Base-by-base conservation (phyloP, 64 coral and sea anemone species). In the Pocillopora damicornis region DNA sequence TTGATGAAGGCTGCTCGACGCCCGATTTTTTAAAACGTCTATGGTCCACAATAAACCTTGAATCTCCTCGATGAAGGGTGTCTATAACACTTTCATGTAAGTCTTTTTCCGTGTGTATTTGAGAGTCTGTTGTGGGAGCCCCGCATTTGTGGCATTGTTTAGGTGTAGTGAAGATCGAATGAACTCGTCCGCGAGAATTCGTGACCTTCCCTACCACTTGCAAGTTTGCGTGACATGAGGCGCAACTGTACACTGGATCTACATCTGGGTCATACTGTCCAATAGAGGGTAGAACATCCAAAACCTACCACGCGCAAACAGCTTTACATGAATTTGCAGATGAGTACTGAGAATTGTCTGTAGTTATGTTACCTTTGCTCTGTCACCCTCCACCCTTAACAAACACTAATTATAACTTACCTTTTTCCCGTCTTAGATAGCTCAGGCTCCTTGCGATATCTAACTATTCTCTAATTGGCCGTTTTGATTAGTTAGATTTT, bases 221-320 rank as follows among this genome's bases (percentile, higher is more conserved):
- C 23, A 92, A 17, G 51, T 18, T 92, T 35, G 66, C 83, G 60
- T 77, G 62, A 80, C 90, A 92, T 20, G 36, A 68, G 3, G 75
- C 26, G 16, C 90, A 92, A 1, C 13, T 62, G 75, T 71, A 92
- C 25, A 9, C 82, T 66, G 83, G 63, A 23, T 75, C 66, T 9
- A 79, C 57, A 20, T 92, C 83, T 0, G 84, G 59, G 20, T 65
- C 18, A 17, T 25, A 78, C 61, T 79, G 75, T 26, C 83, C 90
- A 79, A 92, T 92, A 16, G 82, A 65, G 35, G 90, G 90, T 30
- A 92, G 81, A 13, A 92, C 83, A 20, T 92, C 90, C 26, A 69
- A 45, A 59, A 86, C 77, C 90, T 92, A 58, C 5, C 11, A 91
- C 58, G 16, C 20, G 13, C 17, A 83, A 51, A 37, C 79, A 66